phyloP scores from a whole-genome alignment of 2,113 vertebrate species.

The Pangasianodon gigas region DNA sequence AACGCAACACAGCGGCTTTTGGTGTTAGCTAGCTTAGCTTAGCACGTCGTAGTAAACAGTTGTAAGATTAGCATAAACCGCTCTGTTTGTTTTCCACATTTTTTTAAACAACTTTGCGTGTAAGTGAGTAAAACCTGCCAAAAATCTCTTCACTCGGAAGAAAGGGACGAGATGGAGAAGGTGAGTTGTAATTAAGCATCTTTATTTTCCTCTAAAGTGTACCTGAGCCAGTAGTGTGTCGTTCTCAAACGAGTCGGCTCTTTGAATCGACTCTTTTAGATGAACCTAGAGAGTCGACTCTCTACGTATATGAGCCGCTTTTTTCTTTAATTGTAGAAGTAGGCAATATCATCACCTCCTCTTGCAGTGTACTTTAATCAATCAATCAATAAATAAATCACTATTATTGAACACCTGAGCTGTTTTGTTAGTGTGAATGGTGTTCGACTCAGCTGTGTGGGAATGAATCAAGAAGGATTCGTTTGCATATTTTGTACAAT shows the following conservation, averaged over 20 bases:
- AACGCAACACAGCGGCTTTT: not conserved
- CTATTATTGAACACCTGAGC: not conserved
- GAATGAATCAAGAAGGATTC: not conserved
- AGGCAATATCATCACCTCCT: too few relatives aligned
- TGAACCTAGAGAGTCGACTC: not conserved
- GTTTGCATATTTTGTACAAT: not conserved
- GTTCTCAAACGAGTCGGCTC: not conserved
- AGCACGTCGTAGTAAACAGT: not conserved
- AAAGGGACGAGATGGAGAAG: constrained; percentile 29
- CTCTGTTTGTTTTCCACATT: not conserved
- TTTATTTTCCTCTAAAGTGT: not conserved
- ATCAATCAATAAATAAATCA: not conserved
- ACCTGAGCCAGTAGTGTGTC: not conserved
- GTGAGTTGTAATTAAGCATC: constrained; percentile 16
- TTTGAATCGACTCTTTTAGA: not conserved
- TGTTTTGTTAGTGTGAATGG: not conserved
- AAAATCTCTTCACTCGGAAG: not conserved
- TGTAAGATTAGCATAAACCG: not conserved
- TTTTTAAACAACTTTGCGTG: not conserved
- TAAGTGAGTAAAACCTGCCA: not conserved
- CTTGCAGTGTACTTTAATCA: too few relatives aligned
- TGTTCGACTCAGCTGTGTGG: not conserved
- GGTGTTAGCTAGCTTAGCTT: not conserved
- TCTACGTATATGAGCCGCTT: too few relatives aligned
- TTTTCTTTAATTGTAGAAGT: too few relatives aligned